Percentiles rank a stretch among this genome's conserved stretches.
Evolutionary conservation across 2,797 vertebrate genomes (phyloP).

Genomic region (Mormyrus hasselquistii): DNA sequence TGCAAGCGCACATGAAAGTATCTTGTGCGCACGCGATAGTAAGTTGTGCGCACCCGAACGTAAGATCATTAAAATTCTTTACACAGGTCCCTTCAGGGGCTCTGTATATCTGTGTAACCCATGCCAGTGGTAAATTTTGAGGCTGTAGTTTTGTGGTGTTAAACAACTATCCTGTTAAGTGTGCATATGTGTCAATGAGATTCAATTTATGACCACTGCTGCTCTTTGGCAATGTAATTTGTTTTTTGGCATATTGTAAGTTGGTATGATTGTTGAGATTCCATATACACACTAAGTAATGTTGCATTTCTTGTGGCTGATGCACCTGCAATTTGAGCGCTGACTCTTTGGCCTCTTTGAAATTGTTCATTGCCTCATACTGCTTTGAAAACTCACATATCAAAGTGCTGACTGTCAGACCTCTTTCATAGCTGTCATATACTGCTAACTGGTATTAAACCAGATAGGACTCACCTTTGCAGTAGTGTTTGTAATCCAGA

Average conservation of each 20-base stretch:
- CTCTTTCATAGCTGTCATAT: background rate
- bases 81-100: background rate
- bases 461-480: background rate
- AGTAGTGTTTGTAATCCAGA: background rate
- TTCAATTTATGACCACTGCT: background rate
- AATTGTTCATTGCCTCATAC: background rate
- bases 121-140: background rate
- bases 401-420: background rate
- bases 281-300: background rate
- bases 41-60: too few species aligned
- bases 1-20: too few species aligned
- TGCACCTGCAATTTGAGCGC: background rate
- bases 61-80: background rate
- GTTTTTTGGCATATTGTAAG: background rate
- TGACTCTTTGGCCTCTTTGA: background rate
- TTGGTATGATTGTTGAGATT: background rate
- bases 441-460: conserved; percentile 7
- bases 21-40: background rate
- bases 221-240: background rate
- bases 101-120: background rate
- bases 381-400: conserved; percentile 7
- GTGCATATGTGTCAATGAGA: background rate
- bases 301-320: background rate
- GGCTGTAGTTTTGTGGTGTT: background rate
- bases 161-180: background rate